Base-by-base conservation (phyloP, 1,140 invertebrate species). In the Drosophila pandora region DNA sequence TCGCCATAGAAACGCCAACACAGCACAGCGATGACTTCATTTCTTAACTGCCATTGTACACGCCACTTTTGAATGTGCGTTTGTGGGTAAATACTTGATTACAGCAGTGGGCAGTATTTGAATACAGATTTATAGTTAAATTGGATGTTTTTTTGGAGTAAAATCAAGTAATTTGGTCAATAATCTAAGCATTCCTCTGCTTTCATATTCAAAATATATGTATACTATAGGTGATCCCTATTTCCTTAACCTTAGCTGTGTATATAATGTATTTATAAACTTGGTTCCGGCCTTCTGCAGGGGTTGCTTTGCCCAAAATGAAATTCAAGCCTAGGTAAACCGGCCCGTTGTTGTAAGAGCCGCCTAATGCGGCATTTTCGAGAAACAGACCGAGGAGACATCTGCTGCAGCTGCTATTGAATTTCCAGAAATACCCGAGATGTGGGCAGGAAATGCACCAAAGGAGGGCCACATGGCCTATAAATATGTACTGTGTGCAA, bases 241-340 rank as follows among this genome's bases (percentile, higher is more conserved):
- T 37, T 37, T 37, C 12, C 3, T 37, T 37, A 10, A 2, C 34
- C 34, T 2, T 37, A 37, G 34, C 10, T 37, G 10, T 37, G 34
- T 37, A 37, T 39, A 28, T 54, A 30, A 49, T 39, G 10, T 65
- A 55, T 43, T 9, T 63, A 43, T 55, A 32, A 30, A 50, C 13
- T 45, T 45, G 62, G 25, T 48, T 45, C 28, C 49, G 21, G 41
- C 53, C 48, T 45, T 75, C 53, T 57, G 34, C 41, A 60, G 67
- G 82, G 81, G 74, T 78, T 79, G 76, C 5, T 72, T 73, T 74
- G 43, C 41, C 32, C 25, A 69, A 28, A 62, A 37, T 39, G 17
- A 52, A 63, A 75, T 68, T 52, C 3, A 75, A 68, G 52, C 83
- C 82, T 85, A 79, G 82, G 82, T 56, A 78, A 85, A 77, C 83